Percentiles rank a stretch among this genome's conserved stretches.
These are phyloP conservation scores for Phalangium opilio DNA, from an alignment of 2,888 invertebrate species.

Conservation along the genomic window DNA sequence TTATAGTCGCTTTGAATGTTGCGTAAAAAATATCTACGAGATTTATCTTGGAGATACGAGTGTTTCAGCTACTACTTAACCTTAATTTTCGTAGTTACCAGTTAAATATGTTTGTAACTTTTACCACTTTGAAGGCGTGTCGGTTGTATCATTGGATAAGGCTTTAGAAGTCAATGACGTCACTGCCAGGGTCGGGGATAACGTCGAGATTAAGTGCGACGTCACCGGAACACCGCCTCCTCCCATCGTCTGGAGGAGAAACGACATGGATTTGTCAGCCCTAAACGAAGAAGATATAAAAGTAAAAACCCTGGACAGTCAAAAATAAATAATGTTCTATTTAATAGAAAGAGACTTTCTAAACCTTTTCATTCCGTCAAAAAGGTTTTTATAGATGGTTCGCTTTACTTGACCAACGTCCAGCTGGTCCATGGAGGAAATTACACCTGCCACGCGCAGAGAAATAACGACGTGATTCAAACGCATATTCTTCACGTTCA, in stretches of 20 bases:
- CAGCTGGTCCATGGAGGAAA: constrained; percentile 58
- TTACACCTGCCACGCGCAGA: constrained; percentile 56
- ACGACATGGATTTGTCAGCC: constrained; percentile 46
- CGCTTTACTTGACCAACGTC: constrained; percentile 52
- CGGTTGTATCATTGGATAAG: constrained; percentile 53
- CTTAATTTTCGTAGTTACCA: neutral
- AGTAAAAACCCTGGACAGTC: constrained; percentile 18
- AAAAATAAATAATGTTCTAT: too few relatives aligned
- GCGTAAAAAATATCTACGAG: too few relatives aligned
- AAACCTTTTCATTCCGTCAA: too few relatives aligned
- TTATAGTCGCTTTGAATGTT: too few relatives aligned
- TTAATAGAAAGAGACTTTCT: too few relatives aligned
- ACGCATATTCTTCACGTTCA: constrained; percentile 56
- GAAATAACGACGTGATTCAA: constrained; percentile 54
- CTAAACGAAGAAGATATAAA: constrained; percentile 40
- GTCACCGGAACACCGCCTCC: constrained; percentile 49
- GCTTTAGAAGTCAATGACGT: constrained; percentile 52
- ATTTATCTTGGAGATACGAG: neutral
- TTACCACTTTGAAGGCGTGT: constrained; percentile 42
- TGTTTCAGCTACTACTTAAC: neutral
- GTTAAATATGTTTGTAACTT: neutral
- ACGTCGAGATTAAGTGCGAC: constrained; percentile 61
- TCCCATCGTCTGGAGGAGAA: constrained; percentile 53
- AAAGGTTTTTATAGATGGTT: constrained; percentile 56
- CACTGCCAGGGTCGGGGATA: constrained; percentile 54